Conservation (phyloP, 2,797 vertebrate genomes). For the Acrossocheilus fasciatus region DNA sequence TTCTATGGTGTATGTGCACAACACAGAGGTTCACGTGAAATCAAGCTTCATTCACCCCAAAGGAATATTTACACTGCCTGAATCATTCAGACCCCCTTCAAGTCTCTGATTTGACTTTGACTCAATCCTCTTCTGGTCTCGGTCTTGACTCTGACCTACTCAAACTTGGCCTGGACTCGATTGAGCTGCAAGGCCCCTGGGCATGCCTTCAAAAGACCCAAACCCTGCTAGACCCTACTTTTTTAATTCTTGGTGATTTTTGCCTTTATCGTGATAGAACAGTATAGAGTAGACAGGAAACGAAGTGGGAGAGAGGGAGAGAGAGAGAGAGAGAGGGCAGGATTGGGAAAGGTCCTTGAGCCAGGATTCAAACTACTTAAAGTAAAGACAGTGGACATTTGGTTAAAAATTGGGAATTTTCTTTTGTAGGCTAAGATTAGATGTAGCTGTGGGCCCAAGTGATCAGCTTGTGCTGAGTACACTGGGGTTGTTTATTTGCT, state of each 20-base stretch:
- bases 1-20: not conserved
- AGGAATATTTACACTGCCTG: not conserved
- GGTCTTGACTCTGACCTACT: not conserved
- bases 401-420: not conserved
- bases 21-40: not conserved
- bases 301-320: no score
- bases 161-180: not conserved
- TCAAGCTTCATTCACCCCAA: not conserved
- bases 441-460: not conserved
- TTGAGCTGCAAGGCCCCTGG: not conserved
- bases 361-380: not conserved
- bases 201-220: not conserved
- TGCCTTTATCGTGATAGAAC: not conserved
- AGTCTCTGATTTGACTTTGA: not conserved
- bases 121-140: not conserved
- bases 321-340: no score
- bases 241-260: not conserved
- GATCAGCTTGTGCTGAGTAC: not conserved
- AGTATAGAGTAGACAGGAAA: not conserved
- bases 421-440: not conserved
- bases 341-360: not conserved
- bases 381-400: not conserved
- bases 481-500: not conserved
- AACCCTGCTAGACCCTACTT: no score
- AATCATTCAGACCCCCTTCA: not conserved